Conservation (phyloP, 2,113 vertebrate genomes). For the Phylloscopus whistleri region DNA sequence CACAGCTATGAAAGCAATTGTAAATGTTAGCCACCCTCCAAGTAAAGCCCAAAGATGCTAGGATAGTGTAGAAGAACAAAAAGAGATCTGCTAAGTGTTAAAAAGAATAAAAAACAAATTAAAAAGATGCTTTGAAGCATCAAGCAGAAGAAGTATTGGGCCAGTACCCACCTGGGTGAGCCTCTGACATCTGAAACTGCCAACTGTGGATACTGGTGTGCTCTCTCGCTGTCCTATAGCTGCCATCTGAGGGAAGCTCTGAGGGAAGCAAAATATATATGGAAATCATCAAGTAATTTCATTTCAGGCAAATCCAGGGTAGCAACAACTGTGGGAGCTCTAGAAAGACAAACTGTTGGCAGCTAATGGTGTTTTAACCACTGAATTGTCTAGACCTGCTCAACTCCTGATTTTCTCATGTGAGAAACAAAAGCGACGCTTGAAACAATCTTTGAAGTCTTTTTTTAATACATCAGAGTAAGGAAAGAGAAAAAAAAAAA, state of each 20-base stretch:
- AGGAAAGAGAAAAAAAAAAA: background rate
- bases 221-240: background rate
- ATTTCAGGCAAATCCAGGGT: background rate
- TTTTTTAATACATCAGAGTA: constrained; percentile 16
- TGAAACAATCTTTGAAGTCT: constrained; percentile 40
- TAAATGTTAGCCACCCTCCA: background rate
- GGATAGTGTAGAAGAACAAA: background rate
- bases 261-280: background rate
- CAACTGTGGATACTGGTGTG: background rate
- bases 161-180: background rate
- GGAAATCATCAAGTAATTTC: constrained; percentile 30
- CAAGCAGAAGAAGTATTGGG: background rate
- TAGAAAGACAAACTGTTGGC: constrained; percentile 44
- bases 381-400: constrained; percentile 57
- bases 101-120: background rate
- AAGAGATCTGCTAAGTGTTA: background rate
- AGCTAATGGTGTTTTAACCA: constrained; percentile 26
- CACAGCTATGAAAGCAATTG: background rate
- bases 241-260: background rate
- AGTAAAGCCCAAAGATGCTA: background rate
- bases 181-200: background rate
- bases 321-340: constrained; percentile 31
- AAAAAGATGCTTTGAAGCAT: background rate
- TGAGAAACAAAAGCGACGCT: background rate
- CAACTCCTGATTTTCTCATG: constrained; percentile 12